Evolutionary conservation across 2,888 invertebrate genomes (phyloP).

Genomic region (Ctenicera cuprea): DNA sequence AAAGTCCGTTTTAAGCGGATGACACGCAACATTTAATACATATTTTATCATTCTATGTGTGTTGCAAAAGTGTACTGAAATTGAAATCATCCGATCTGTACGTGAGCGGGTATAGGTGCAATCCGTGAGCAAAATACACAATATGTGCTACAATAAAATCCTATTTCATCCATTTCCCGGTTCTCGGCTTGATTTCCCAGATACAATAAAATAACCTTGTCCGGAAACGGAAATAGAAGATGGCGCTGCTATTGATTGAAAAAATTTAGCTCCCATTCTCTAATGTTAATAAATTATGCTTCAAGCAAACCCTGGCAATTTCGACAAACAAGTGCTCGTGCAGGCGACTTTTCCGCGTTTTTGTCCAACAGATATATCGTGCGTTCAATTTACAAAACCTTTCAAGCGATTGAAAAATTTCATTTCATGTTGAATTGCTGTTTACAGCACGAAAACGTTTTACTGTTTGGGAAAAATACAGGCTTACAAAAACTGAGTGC

Average conservation of each 20-base stretch:
- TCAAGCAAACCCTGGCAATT: slow-evolving; percentile 19
- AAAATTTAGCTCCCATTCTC: slow-evolving; percentile 29
- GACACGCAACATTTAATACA: slow-evolving; percentile 38
- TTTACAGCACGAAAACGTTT: slow-evolving; percentile 25
- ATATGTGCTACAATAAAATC: slow-evolving; percentile 51
- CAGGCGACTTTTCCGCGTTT: background rate
- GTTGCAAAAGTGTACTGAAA: slow-evolving; percentile 50
- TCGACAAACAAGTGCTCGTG: slow-evolving; percentile 16
- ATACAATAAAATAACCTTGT: slow-evolving; percentile 48
- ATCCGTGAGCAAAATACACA: slow-evolving; percentile 57
- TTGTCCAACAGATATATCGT: slow-evolving; percentile 19
- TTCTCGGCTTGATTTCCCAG: slow-evolving; percentile 47
- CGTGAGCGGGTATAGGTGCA: slow-evolving; percentile 54
- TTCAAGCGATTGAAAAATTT: slow-evolving; percentile 25
- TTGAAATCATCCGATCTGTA: slow-evolving; percentile 56
- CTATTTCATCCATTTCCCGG: slow-evolving; percentile 52
- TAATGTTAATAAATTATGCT: slow-evolving; percentile 43
- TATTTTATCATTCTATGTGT: slow-evolving; percentile 41
- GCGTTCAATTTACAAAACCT: slow-evolving; percentile 22
- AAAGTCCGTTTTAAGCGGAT: slow-evolving; percentile 15
- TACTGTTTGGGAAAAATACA: background rate
- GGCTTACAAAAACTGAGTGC: background rate
- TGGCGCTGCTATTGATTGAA: slow-evolving; percentile 47
- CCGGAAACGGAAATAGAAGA: slow-evolving; percentile 48
- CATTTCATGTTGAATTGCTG: slow-evolving; percentile 21